Conservation (phyloP, 2,888 invertebrate species). For the Caenorhabditis macrosperma region DNA sequence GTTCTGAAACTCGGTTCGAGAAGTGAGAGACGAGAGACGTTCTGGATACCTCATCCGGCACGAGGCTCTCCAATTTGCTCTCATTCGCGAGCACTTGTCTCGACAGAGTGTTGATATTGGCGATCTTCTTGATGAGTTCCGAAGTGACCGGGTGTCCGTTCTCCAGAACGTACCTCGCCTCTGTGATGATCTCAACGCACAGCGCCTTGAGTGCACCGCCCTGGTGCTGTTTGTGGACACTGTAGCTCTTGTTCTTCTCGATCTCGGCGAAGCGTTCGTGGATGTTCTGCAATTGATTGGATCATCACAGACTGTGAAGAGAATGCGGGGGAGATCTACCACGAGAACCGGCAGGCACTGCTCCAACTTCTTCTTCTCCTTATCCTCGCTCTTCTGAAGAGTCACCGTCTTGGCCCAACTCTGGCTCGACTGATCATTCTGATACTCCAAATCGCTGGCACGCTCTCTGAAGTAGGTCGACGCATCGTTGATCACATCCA, state of each 20-base stretch:
- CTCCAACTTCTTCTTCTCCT: constrained; percentile 41
- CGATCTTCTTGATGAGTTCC: constrained; percentile 50
- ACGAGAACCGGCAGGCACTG: constrained; percentile 42
- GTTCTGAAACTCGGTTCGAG: no score
- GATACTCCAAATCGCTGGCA: constrained; percentile 36
- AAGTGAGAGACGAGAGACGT: no score
- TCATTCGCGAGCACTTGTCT: constrained; percentile 46
- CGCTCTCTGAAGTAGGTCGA: constrained; percentile 42
- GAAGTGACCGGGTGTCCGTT: constrained; percentile 37
- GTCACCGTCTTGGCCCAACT: constrained; percentile 19
- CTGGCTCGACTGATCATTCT: not conserved
- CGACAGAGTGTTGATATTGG: constrained; percentile 46
- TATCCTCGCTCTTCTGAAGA: constrained; percentile 31
- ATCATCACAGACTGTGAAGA: not conserved
- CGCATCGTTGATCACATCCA: constrained; percentile 45
- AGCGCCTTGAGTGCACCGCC: constrained; percentile 36
- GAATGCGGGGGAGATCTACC: not conserved
- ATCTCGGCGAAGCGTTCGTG: constrained; percentile 38
- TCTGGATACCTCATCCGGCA: constrained; percentile 48
- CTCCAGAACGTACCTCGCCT: constrained; percentile 28
- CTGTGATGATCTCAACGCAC: constrained; percentile 38
- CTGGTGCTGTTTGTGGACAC: constrained; percentile 28
- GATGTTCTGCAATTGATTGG: constrained; percentile 24
- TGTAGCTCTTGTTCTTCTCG: constrained; percentile 31
- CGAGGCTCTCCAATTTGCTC: constrained; percentile 31